These are phyloP conservation scores for Sphinx pinastri DNA, from an alignment of 2,888 invertebrate species.

Conservation along the genomic window DNA sequence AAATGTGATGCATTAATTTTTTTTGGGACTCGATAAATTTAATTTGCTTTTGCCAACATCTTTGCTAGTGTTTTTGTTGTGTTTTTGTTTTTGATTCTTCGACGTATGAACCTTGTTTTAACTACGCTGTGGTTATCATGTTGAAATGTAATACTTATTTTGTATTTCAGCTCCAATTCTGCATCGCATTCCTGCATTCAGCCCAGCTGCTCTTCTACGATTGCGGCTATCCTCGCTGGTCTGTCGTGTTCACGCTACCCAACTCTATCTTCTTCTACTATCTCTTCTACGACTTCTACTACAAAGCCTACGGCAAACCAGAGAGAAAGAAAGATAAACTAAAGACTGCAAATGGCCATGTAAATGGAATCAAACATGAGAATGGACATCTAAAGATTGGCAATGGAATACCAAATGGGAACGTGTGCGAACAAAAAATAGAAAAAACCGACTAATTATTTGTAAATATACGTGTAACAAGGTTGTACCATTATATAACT, in stretches of 20 bases:
- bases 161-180: constrained; percentile 92
- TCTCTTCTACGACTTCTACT: constrained; percentile 96
- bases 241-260: constrained; percentile 91
- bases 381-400: constrained; percentile 35
- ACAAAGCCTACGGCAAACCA: constrained; percentile 86
- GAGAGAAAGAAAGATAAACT: constrained; percentile 52
- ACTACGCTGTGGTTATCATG: not conserved
- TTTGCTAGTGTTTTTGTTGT: too few species aligned
- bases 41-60: too few species aligned
- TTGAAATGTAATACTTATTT: constrained; percentile 13
- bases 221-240: constrained; percentile 94
- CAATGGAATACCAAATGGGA: constrained; percentile 26
- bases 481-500: not conserved
- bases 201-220: constrained; percentile 93
- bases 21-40: too few species aligned
- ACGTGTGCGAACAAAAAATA: constrained; percentile 40
- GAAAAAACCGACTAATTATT: constrained; percentile 27
- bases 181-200: constrained; percentile 93
- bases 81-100: too few species aligned
- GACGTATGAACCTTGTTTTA: too few species aligned
- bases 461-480: constrained; percentile 8
- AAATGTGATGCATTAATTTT: too few species aligned
- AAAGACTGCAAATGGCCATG: constrained; percentile 47
- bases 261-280: constrained; percentile 97
- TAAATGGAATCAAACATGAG: constrained; percentile 42